Percentiles rank a stretch among this genome's conserved stretches.
phyloP scores from a whole-genome alignment of 2,113 vertebrate species.

The Corynorhinus townsendii region DNA sequence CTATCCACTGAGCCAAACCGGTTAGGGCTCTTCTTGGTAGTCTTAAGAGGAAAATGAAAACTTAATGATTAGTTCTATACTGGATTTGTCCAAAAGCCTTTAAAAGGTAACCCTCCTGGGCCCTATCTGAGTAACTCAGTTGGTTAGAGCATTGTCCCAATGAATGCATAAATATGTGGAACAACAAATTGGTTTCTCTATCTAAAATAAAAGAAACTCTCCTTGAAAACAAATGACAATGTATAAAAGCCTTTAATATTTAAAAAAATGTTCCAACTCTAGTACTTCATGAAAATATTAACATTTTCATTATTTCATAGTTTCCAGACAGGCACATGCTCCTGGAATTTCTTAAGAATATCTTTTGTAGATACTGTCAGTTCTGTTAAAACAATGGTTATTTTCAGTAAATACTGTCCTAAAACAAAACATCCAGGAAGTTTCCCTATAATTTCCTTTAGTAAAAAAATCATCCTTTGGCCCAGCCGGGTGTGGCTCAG shows the following conservation, averaged over 20 bases:
- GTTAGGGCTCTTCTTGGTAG: not conserved
- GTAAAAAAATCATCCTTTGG: not conserved
- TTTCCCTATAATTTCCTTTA: not conserved
- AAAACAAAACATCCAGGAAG: not conserved
- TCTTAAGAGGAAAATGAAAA: not conserved
- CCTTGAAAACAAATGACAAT: not conserved
- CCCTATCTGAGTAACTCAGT: not conserved
- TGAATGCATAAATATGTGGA: not conserved
- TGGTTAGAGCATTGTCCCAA: not conserved
- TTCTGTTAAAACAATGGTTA: not conserved
- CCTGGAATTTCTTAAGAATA: not conserved
- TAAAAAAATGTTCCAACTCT: not conserved
- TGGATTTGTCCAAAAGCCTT: not conserved
- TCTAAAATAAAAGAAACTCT: not conserved
- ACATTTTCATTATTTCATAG: slow-evolving; percentile 7
- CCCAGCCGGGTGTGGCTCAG: too few relatives aligned
- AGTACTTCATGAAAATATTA: not conserved
- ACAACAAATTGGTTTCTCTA: not conserved
- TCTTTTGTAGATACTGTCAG: not conserved
- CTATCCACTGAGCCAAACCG: too few relatives aligned
- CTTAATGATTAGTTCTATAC: not conserved
- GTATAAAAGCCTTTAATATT: not conserved
- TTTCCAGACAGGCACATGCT: not conserved
- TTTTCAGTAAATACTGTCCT: not conserved
- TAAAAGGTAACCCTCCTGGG: not conserved